Conservation (phyloP, 1,140 invertebrate genomes). For the Prorops nasuta region DNA sequence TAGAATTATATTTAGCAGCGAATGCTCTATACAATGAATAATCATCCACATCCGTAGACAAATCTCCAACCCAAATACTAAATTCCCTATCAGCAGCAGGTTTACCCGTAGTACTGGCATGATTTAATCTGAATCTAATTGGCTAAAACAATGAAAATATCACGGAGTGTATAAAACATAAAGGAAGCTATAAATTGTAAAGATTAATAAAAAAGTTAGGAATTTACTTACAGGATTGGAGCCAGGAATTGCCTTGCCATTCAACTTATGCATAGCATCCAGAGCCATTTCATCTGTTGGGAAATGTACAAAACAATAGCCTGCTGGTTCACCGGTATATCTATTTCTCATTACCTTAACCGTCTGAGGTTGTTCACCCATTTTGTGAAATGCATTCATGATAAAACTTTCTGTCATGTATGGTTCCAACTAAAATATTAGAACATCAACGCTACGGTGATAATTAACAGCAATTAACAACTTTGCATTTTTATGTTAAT, state of each 20-base stretch:
- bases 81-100: slow-evolving; percentile 79
- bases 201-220: slow-evolving; percentile 4
- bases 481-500: slow-evolving; percentile 12
- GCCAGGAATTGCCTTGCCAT: slow-evolving; percentile 91
- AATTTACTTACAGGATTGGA: slow-evolving; percentile 66
- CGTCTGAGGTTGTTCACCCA: slow-evolving; percentile 83
- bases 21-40: slow-evolving; percentile 91
- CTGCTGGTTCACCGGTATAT: slow-evolving; percentile 85
- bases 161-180: not conserved
- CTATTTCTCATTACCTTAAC: slow-evolving; percentile 93
- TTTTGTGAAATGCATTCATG: slow-evolving; percentile 83
- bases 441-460: not conserved
- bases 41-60: slow-evolving; percentile 94
- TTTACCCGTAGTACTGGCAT: slow-evolving; percentile 80
- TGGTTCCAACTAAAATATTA: slow-evolving; percentile 71
- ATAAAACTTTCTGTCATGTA: slow-evolving; percentile 96
- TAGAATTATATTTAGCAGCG: slow-evolving; percentile 86
- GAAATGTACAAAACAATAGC: slow-evolving; percentile 96
- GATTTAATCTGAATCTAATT: slow-evolving; percentile 85
- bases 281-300: slow-evolving; percentile 87
- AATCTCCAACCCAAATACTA: slow-evolving; percentile 93
- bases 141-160: slow-evolving; percentile 54
- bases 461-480: not conserved
- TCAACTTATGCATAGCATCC: slow-evolving; percentile 93
- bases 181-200: slow-evolving; percentile 4